These are phyloP conservation scores for Sebastes steindachneri DNA, from an alignment of 2,797 vertebrate genomes.

Conservation along the genomic window DNA sequence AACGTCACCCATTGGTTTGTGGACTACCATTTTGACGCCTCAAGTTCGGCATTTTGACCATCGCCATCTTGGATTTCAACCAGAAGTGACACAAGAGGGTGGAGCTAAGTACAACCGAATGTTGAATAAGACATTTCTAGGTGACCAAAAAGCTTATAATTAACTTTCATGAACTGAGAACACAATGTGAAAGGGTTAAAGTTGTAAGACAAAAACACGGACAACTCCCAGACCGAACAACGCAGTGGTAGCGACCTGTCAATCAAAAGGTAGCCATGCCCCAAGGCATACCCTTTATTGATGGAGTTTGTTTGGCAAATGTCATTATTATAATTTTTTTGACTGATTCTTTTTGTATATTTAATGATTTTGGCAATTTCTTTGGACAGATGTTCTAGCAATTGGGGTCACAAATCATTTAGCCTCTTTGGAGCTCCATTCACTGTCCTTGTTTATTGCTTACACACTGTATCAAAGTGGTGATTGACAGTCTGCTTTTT, in stretches of 20 bases:
- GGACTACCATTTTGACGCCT: accelerated
- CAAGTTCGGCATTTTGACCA: too few relatives aligned
- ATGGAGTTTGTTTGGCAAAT: not conserved
- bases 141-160: not conserved
- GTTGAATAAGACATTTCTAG: not conserved
- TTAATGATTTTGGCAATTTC: not conserved
- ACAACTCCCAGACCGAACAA: not conserved
- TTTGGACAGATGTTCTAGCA: not conserved
- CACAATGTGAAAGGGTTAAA: not conserved
- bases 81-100: too few relatives aligned
- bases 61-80: too few relatives aligned
- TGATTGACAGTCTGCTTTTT: not conserved
- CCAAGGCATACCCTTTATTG: not conserved
- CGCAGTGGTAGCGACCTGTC: not conserved
- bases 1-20: too few relatives aligned
- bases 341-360: not conserved
- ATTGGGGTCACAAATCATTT: not conserved
- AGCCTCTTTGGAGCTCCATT: not conserved
- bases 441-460: not conserved
- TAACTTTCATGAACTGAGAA: too few relatives aligned
- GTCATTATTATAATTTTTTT: not conserved
- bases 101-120: too few relatives aligned
- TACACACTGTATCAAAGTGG: not conserved
- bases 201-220: not conserved
- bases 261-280: not conserved